Conservation (phyloP, 1,140 invertebrate species). For the Bombus consobrinus region DNA sequence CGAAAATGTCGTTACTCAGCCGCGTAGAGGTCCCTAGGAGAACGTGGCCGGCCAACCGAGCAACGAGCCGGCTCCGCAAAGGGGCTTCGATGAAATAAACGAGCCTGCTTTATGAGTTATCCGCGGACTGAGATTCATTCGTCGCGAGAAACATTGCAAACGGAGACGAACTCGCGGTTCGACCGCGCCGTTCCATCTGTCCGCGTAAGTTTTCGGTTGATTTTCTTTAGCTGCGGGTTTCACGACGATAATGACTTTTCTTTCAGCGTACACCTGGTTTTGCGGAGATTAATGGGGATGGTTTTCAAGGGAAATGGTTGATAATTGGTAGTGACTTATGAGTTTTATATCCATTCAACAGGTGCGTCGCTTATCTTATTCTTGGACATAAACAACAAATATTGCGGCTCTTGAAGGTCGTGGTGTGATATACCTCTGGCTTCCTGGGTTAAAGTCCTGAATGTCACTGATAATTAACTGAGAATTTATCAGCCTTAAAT, state of each 20-base stretch:
- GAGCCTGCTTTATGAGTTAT: conserved; percentile 69
- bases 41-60: neutral
- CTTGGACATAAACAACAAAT: neutral
- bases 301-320: neutral
- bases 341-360: neutral
- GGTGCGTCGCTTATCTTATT: neutral
- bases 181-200: neutral
- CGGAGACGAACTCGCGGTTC: conserved; percentile 9
- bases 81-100: conserved; percentile 67
- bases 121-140: conserved; percentile 39
- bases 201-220: conserved; percentile 32
- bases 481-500: neutral
- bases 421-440: neutral
- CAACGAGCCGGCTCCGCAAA: conserved; percentile 47
- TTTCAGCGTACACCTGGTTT: neutral
- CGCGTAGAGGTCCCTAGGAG: conserved; percentile 39
- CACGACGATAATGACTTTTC: neutral
- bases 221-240: neutral
- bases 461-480: neutral
- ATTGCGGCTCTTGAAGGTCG: neutral
- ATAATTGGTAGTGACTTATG: neutral
- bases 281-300: neutral
- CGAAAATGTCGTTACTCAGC: conserved; percentile 68
- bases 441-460: neutral
- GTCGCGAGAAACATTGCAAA: conserved; percentile 45